A percentile compares a stretch with the other conserved stretches of the same genome.
phyloP scores from a whole-genome alignment of 2,797 vertebrate genomes.

The Phalloptychus januarius region DNA sequence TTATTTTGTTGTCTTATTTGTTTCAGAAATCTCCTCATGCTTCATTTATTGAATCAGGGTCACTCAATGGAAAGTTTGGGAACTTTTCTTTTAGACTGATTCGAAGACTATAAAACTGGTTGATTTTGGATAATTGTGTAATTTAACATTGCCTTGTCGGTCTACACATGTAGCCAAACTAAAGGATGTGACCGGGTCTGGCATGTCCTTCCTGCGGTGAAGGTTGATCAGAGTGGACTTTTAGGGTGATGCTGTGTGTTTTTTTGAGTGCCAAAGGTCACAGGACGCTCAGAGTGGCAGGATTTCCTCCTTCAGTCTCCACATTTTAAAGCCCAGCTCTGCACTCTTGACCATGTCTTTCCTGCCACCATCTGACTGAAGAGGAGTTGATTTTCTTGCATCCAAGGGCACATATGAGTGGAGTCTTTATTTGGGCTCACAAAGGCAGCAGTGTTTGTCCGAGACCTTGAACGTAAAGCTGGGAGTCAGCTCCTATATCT shows the following conservation, averaged over 20 bases:
- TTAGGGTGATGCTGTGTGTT: slow-evolving; percentile 9
- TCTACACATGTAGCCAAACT: background rate
- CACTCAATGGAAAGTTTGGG: background rate
- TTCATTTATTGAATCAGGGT: background rate
- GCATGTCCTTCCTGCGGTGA: slow-evolving; percentile 54
- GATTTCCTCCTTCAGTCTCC: slow-evolving; percentile 68
- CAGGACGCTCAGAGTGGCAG: slow-evolving; percentile 68
- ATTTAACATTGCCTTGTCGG: background rate
- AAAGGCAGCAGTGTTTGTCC: slow-evolving; percentile 63
- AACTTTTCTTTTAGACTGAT: background rate
- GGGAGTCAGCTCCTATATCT: slow-evolving; percentile 29
- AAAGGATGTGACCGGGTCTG: slow-evolving; percentile 7
- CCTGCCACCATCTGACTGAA: slow-evolving; percentile 53
- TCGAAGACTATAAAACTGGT: background rate
- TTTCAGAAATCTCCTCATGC: background rate
- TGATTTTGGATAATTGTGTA: background rate
- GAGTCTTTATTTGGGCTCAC: slow-evolving; percentile 65
- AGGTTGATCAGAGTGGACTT: slow-evolving; percentile 40
- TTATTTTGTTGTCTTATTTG: background rate
- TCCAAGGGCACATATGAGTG: slow-evolving; percentile 52
- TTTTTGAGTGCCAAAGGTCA: slow-evolving; percentile 57
- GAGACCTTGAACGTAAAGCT: slow-evolving; percentile 36
- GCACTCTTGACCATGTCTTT: slow-evolving; percentile 36
- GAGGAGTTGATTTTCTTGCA: slow-evolving; percentile 50
- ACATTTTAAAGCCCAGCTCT: slow-evolving; percentile 47